These are phyloP conservation scores for Danio tinwini DNA, from an alignment of 2,797 vertebrate species.

Conservation along the genomic window DNA sequence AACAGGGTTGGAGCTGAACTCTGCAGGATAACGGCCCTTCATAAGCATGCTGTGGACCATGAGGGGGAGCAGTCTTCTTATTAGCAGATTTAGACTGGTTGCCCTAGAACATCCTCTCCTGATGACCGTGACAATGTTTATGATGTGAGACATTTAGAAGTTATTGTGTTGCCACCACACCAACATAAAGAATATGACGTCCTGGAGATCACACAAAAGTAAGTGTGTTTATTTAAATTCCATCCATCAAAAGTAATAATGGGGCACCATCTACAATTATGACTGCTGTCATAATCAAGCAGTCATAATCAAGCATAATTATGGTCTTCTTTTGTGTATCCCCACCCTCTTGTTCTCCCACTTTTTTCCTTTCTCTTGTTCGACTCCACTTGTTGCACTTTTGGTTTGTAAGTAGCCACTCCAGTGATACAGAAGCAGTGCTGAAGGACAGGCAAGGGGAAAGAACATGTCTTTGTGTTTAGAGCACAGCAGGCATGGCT, in stretches of 20 bases:
- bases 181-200: not conserved
- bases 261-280: not conserved
- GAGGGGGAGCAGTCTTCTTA: not conserved
- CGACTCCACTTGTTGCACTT: not conserved
- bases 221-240: not conserved
- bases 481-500: constrained; percentile 14
- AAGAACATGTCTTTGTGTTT: constrained; percentile 19
- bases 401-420: not conserved
- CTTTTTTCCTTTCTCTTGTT: not conserved
- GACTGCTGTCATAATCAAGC: not conserved
- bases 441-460: constrained; percentile 17
- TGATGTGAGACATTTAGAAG: not conserved
- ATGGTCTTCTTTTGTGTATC: not conserved
- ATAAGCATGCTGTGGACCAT: not conserved
- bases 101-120: not conserved
- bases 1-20: not conserved
- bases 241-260: not conserved
- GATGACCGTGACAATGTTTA: not conserved
- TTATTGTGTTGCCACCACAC: not conserved
- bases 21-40: not conserved
- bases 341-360: not conserved
- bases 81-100: not conserved
- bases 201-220: not conserved
- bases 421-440: not conserved
- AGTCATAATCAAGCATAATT: not conserved